Evolutionary conservation across 2,797 vertebrate genomes (phyloP), one percentile per base, ranked within the genome.

Genomic region (Ctenochaetus hawaiiensis): DNA sequence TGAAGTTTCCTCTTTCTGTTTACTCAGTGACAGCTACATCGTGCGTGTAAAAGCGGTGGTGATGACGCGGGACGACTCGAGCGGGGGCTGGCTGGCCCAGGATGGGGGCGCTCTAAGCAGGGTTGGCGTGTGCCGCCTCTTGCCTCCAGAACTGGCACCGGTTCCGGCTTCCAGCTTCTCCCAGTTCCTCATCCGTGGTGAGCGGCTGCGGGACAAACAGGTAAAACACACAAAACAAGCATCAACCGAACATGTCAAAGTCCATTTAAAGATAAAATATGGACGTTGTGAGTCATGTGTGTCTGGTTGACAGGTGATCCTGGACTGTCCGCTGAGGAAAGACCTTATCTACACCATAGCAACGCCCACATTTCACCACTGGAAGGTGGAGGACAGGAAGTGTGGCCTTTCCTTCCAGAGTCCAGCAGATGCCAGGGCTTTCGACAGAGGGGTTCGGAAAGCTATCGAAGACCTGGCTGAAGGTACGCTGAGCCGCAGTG

Each of bases 21-120:
- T 75, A 8, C 94, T 90, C 94, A 99, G 98, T 98, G 98, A 99
- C 96, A 99, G 96, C 96, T 99, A 99, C 96, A 99, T 99, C 89
- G 98, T 99, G 94, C 97, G 97, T 94, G 98, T 99, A 93, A 99
- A 99, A 97, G 98, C 98, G 80, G 98, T 99, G 96, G 98, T 99
- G 94, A 99, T 99, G 98, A 99, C 97, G 92, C 96, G 98, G 94
- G 98, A 99, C 95, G 98, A 99, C 96, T 99, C 98, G 74, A 99
- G 97, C 80, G 98, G 98, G 57, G 98, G 98, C 93, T 99, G 98
- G 98, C 91, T 99, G 95, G 97, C 97, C 20, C 98, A 99, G 95
- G 98, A 99, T 83, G 98, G 98, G 75, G 97, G 98, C 2, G 98
- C 97, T 81, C 97, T 99, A 91, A 99, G 95, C 93, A 94, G 96